Evolutionary conservation across 2,888 invertebrate genomes (phyloP).

Genomic region (Orthosia cruda): DNA sequence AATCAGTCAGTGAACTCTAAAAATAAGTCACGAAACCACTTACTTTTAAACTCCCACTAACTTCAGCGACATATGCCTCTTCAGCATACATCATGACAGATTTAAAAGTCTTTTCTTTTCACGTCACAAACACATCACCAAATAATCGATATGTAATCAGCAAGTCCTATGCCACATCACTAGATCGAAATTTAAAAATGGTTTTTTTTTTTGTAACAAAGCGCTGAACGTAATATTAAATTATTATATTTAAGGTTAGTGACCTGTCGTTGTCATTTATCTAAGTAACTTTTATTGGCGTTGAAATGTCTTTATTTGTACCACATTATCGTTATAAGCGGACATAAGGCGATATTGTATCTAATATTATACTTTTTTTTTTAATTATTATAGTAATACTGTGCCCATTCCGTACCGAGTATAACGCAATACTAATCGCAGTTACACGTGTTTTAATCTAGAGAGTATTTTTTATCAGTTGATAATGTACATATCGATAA

Average conservation of each 20-base stretch:
- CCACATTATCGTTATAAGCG: slow-evolving; percentile 52
- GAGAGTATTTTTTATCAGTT: slow-evolving; percentile 61
- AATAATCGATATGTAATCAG: not conserved
- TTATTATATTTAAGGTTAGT: slow-evolving; percentile 34
- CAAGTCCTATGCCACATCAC: slow-evolving; percentile 53
- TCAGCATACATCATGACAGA: slow-evolving; percentile 79
- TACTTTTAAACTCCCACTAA: slow-evolving; percentile 79
- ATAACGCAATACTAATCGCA: slow-evolving; percentile 62
- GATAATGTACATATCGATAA: slow-evolving; percentile 58
- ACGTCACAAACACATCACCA: slow-evolving; percentile 23
- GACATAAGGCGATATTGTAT: slow-evolving; percentile 29
- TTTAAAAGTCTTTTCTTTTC: not conserved
- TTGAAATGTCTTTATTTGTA: slow-evolving; percentile 63
- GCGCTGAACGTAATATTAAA: not conserved
- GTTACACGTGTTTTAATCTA: slow-evolving; percentile 47
- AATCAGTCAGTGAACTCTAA: slow-evolving; percentile 15
- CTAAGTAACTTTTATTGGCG: slow-evolving; percentile 53
- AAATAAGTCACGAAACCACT: slow-evolving; percentile 62
- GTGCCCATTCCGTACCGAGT: slow-evolving; percentile 20
- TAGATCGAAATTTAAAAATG: slow-evolving; percentile 1
- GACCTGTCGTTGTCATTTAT: slow-evolving; percentile 52
- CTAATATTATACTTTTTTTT: not conserved
- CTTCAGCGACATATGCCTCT: slow-evolving; percentile 83
- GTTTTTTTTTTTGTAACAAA: slow-evolving; percentile 1
- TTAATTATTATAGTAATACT: slow-evolving; percentile 9